phyloP scores from a whole-genome alignment of 2,113 vertebrate genomes.

The Polypterus senegalus region DNA sequence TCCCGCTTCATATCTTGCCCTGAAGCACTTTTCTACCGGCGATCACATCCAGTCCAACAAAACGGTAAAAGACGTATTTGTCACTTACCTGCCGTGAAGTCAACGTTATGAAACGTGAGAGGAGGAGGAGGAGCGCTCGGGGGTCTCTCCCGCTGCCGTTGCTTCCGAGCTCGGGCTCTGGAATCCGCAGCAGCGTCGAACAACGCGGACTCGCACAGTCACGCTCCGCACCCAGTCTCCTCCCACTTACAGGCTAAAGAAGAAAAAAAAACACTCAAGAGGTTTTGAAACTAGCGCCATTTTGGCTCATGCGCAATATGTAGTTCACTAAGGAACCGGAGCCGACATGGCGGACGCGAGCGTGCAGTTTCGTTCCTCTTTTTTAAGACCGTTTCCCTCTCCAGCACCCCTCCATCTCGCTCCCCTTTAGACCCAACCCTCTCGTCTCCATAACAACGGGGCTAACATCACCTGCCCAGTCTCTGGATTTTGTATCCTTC shows the following conservation, averaged over 20 bases:
- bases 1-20: no score
- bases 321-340: slow-evolving; percentile 6
- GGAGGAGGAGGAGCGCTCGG: slow-evolving; percentile 49
- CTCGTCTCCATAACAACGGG: slow-evolving; percentile 52
- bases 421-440: slow-evolving; percentile 25
- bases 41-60: no score
- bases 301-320: slow-evolving; percentile 32
- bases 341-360: slow-evolving; percentile 36
- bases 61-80: background rate
- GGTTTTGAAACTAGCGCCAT: slow-evolving; percentile 40
- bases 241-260: slow-evolving; percentile 22
- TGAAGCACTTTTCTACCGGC: no score
- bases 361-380: slow-evolving; percentile 24
- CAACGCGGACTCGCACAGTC: slow-evolving; percentile 52
- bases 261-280: slow-evolving; percentile 9
- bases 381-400: background rate
- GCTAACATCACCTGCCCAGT: slow-evolving; percentile 38
- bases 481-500: slow-evolving; percentile 35
- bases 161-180: slow-evolving; percentile 51
- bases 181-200: slow-evolving; percentile 54
- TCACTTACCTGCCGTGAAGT: slow-evolving; percentile 42
- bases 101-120: slow-evolving; percentile 31
- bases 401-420: slow-evolving; percentile 4
- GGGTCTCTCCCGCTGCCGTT: slow-evolving; percentile 56
- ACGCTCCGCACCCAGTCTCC: slow-evolving; percentile 32